A percentile compares a stretch with the other conserved stretches of the same genome.
Conservation (phyloP, 2,113 vertebrate genomes). For the Pungitius pungitius region DNA sequence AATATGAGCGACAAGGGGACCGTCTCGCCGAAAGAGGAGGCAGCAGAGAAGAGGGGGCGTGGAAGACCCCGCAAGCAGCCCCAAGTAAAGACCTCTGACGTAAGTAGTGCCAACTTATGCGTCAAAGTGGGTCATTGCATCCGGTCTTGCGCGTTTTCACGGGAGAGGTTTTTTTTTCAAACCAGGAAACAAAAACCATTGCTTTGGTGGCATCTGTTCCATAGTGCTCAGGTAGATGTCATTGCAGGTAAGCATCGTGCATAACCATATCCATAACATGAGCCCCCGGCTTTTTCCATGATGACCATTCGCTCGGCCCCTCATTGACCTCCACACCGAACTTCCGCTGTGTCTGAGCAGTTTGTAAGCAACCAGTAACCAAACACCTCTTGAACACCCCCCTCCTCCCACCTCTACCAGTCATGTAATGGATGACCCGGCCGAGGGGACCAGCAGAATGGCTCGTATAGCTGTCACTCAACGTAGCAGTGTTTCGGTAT, state of each 20-base stretch:
- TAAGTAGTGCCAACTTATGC: slow-evolving; percentile 44
- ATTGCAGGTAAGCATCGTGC: slow-evolving; percentile 34
- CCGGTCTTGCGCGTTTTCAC: not conserved
- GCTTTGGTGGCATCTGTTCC: slow-evolving; percentile 13
- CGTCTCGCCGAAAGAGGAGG: slow-evolving; percentile 90
- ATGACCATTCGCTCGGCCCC: slow-evolving; percentile 37
- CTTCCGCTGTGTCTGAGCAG: slow-evolving; percentile 59
- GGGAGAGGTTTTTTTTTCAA: not conserved
- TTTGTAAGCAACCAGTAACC: slow-evolving; percentile 75
- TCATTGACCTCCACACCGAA: slow-evolving; percentile 43
- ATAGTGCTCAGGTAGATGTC: slow-evolving; percentile 28
- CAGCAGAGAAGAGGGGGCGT: slow-evolving; percentile 91
- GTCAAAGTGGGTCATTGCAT: not conserved
- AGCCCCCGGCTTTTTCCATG: not conserved
- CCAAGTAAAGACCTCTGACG: slow-evolving; percentile 79
- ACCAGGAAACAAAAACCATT: not conserved
- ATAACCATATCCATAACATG: slow-evolving; percentile 28
- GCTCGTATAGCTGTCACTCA: slow-evolving; percentile 60
- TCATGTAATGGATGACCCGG: slow-evolving; percentile 59
- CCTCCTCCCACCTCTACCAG: slow-evolving; percentile 37
- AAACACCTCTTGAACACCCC: slow-evolving; percentile 65
- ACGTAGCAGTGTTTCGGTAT: slow-evolving; percentile 36
- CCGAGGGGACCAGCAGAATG: slow-evolving; percentile 45
- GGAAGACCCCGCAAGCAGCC: slow-evolving; percentile 94
- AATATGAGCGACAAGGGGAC: slow-evolving; percentile 96